Base-by-base conservation (phyloP, 2,113 vertebrate species). In the Upupa epops region DNA sequence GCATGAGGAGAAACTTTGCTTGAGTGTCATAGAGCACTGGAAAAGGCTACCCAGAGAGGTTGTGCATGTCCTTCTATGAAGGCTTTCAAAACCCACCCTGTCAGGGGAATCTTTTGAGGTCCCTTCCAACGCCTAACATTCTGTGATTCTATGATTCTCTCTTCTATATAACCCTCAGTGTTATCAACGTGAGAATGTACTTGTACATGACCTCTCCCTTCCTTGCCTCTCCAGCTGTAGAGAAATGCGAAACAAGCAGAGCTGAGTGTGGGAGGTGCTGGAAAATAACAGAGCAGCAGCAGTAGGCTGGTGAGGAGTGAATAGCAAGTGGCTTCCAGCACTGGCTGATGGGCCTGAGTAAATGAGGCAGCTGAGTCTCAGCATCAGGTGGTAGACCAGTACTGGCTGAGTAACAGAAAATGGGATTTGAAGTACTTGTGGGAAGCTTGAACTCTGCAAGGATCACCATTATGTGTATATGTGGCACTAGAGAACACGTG, bases 281-380 rank as follows among this genome's bases (percentile, higher is more conserved):
- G 45, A 48, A 46, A 60, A 94, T 48, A 29, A 49, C 14, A 55
- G 52, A 59, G 20, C 32, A 45, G 34, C 17, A 63, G 25, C 55
- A 61, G 4, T 26, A 19, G 13, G 17, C 34, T 71, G 31, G 7
- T 4, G 16, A 51, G 17, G 16, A 51, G 17, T 34, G 34, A 68
- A 85, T 54, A 28, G n/a, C 9, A 11, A 31, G 60, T 46, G 58
- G 64, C 28, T 76, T 83, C 21, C 29, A 69, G 40, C 16, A 3
- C 7, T 65, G 36, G 17, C 61, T 82, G 65, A 37, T 78, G 58
- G 74, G 19, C 32, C 55, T 4, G 3, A 59, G 32, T 42, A 26
- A 0, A 0, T 54, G 55, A 7, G 0, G 3, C n/a, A 71, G 2
- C 21, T 0, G 2, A 32, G 51, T 51, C 31, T 16, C 25, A 45